These are phyloP conservation scores for Eupithecia pulchellata DNA, from an alignment of 2,888 invertebrate species.

Conservation along the genomic window DNA sequence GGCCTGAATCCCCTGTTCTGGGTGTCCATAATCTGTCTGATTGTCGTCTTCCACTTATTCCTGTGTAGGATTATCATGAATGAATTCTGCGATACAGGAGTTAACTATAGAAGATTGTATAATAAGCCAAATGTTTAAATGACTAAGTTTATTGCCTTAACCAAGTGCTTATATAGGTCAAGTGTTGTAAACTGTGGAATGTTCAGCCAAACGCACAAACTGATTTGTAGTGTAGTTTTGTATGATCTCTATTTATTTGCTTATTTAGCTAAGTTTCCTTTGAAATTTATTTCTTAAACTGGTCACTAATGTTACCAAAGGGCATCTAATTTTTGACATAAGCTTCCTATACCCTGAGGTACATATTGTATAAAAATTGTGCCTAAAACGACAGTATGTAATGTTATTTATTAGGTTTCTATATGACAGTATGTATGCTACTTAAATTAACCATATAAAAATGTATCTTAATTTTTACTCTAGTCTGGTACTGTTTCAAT, in stretches of 20 bases:
- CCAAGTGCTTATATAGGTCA: slow-evolving; percentile 51
- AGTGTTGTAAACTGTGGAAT: slow-evolving; percentile 1
- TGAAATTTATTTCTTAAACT: neutral
- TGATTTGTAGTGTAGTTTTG: neutral
- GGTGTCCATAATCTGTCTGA: slow-evolving; percentile 94
- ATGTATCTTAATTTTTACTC: neutral
- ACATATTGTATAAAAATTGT: neutral
- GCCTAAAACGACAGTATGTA: neutral
- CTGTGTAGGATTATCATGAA: slow-evolving; percentile 96
- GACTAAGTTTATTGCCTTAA: slow-evolving; percentile 47
- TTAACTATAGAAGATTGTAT: slow-evolving; percentile 88
- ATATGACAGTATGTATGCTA: neutral
- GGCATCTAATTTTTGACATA: neutral
- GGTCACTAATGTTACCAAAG: neutral
- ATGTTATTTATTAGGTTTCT: neutral
- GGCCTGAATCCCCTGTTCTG: slow-evolving; percentile 96
- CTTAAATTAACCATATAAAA: neutral
- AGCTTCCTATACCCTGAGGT: neutral
- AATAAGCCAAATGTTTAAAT: slow-evolving; percentile 85
- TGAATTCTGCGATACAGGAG: slow-evolving; percentile 92
- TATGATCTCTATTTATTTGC: slow-evolving; percentile 15
- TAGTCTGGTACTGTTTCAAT: neutral
- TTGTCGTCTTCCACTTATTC: slow-evolving; percentile 96
- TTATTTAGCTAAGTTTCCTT: slow-evolving; percentile 20
- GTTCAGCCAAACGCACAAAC: slow-evolving; percentile 8